phyloP scores from a whole-genome alignment of 23 tunicate genomes.

The Oikopleura albicans region DNA sequence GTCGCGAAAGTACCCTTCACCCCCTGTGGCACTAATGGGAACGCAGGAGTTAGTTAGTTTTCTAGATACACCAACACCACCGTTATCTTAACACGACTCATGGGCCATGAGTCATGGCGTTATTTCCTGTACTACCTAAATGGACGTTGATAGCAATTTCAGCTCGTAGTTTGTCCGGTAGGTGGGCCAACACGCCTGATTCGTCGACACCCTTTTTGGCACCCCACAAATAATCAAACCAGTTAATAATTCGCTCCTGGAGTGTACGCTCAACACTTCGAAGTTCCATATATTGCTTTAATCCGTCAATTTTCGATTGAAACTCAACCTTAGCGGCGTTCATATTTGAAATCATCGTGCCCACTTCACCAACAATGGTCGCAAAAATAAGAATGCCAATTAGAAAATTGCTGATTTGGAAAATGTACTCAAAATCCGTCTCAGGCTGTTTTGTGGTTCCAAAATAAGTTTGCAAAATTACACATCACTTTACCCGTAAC shows the following conservation, averaged over 20 bases:
- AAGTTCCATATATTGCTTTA: constrained; percentile 2
- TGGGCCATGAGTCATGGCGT: no score
- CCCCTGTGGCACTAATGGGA: no score
- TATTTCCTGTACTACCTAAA: no score
- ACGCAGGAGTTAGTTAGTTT: no score
- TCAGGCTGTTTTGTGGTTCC: not conserved
- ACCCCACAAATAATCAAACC: constrained; percentile 90
- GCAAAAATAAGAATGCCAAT: constrained; percentile 84
- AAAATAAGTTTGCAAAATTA: no score
- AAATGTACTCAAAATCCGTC: not conserved
- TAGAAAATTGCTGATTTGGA: constrained; percentile 51
- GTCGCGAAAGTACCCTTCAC: no score
- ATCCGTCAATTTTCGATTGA: constrained; percentile 12
- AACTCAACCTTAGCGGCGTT: constrained; percentile 71
- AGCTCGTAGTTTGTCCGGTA: constrained; percentile 75
- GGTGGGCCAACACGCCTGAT: constrained; percentile 29
- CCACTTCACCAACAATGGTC: constrained; percentile 90
- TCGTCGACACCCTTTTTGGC: constrained; percentile 78
- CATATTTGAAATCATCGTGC: constrained; percentile 95
- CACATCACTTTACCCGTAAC: no score
- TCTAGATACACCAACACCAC: no score
- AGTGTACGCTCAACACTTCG: constrained; percentile 63
- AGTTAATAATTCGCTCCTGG: constrained; percentile 59
- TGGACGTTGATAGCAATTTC: constrained; percentile 91
- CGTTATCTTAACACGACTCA: no score